Base-by-base conservation (phyloP, 2,888 invertebrate genomes). In the Nomada fucata region DNA sequence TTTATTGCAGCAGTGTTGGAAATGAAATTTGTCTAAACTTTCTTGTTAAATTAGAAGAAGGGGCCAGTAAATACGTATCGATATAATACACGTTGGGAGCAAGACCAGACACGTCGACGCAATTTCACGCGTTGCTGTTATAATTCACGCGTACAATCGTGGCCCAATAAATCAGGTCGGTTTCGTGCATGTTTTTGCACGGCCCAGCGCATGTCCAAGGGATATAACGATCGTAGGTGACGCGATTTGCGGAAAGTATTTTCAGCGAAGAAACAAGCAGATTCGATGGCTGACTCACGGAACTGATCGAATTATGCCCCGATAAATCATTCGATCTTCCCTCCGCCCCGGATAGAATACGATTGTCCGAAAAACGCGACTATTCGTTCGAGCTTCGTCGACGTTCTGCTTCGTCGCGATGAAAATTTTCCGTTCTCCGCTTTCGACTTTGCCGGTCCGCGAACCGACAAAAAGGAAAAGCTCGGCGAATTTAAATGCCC, bases 191-290 rank as follows among this genome's bases (percentile, higher is more conserved):
- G 23, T 7, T 68, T 50, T 55, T 75, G 26, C 23, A 36, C 26
- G 23, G 23, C 52, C 18, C 42, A 18, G 11, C 53, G 36, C 5
- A 47, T 23, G 64, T 60, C 52, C 26, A 26, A 44, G 11, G 11
- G 29, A 47, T 75, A 13, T 36, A 72, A 52, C 26, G 50, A 47
- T 42, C 71, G 68, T 75, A 68, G 74, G 44, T 72, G 69, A 70
- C 69, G 59, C 44, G 68, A 50, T 47, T 77, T 53, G 67, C 59
- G 26, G 57, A 36, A 52, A 76, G 65, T 85, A 85, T 85, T 76
- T 85, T 70, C 50, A 52, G 63, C 55, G n/a, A 20, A 59, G 18
- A 15, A 59, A 10, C 29, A 13, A 26, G 10, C 63, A 47, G 23
- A 20, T 18, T 61, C n/a, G 47, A n/a, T n/a, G 36, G 9, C 18